phyloP scores from a whole-genome alignment of 2,888 invertebrate species.

The Microctonus brassicae region DNA sequence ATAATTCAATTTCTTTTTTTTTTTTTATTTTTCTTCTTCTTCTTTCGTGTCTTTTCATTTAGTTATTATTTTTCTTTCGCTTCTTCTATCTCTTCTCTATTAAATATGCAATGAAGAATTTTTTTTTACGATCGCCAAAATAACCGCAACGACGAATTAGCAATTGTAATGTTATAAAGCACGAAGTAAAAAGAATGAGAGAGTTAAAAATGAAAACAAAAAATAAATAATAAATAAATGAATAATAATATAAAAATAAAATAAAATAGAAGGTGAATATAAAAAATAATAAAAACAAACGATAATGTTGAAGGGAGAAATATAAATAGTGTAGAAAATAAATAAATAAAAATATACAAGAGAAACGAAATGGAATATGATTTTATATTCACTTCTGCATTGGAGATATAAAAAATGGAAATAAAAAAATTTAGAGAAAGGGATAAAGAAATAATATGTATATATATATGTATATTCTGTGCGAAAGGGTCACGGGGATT shows the following conservation, averaged over 20 bases:
- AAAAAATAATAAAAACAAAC: not conserved
- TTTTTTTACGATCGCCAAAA: slow-evolving; percentile 50
- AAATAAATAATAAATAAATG: slow-evolving; percentile 10
- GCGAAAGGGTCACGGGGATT: slow-evolving; percentile 63
- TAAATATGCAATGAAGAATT: not conserved
- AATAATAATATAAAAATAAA: not conserved
- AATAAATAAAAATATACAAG: not conserved
- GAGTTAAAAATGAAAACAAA: slow-evolving; percentile 29
- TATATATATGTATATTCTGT: slow-evolving; percentile 49
- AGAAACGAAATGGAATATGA: not conserved
- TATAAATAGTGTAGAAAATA: not conserved
- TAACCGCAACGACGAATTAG: slow-evolving; percentile 64
- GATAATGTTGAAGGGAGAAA: too few relatives aligned
- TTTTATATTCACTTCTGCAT: not conserved
- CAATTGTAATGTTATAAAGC: slow-evolving; percentile 68
- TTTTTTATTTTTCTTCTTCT: slow-evolving; percentile 1
- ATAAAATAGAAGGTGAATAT: not conserved
- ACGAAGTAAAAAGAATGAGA: slow-evolving; percentile 47
- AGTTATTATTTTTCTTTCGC: slow-evolving; percentile 19
- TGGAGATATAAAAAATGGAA: slow-evolving; percentile 10
- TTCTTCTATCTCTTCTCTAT: slow-evolving; percentile 9
- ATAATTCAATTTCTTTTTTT: too few relatives aligned
- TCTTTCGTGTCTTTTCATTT: slow-evolving; percentile 6
- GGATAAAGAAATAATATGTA: slow-evolving; percentile 14
- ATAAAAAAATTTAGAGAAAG: slow-evolving; percentile 11